Evolutionary conservation across 2,888 invertebrate species (phyloP), one percentile per base, ranked within the genome.

Genomic region (Microplitis deprimator): DNA sequence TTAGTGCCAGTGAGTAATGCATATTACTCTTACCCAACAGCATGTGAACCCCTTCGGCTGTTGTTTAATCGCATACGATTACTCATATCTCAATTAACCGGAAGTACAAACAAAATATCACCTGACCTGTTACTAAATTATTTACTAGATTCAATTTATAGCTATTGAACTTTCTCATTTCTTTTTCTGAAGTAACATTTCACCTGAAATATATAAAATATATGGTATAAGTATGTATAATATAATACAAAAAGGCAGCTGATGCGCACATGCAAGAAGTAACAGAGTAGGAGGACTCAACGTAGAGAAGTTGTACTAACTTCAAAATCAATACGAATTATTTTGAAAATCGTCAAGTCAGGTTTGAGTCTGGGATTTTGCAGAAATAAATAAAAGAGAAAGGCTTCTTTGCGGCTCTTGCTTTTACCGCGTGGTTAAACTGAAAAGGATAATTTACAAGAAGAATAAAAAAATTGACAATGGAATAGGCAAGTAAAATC

Each of bases 201-300:
- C 8, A 62, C 16, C 20, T 17, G 16, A 62, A 62, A 17, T n/a
- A 62, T 8, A 62, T 17, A 62, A 16, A 29, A 38, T 29, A 29
- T 29, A 13, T 38, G 13, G 8, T 65, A 10, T 13, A 65, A 29
- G 38, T 29, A 65, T 29, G 38, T 6, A 65, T 20, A 17, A 65
- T 5, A 13, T 29, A 13, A 13, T 5, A 65, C 20, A 29, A 29
- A 13, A 29, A 13, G 7, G 29, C 13, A 29, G 65, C 13, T 20
- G 62, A 65, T 73, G 73, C 73, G 73, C 73, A 73, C 64, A 72
- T 72, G 65, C 73, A 73, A 73, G 73, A 73, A 73, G 73, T 73
- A 65, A 29, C 20, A 13, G 20, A 65, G 65, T 29, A 29, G 65
- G 65, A 65, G 65, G 20, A 29, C 50, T 13, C 10, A 29, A 65